Percentiles rank a stretch among this genome's conserved stretches.
phyloP scores from a whole-genome alignment of 2,113 vertebrate genomes.

The Perccottus glenii region DNA sequence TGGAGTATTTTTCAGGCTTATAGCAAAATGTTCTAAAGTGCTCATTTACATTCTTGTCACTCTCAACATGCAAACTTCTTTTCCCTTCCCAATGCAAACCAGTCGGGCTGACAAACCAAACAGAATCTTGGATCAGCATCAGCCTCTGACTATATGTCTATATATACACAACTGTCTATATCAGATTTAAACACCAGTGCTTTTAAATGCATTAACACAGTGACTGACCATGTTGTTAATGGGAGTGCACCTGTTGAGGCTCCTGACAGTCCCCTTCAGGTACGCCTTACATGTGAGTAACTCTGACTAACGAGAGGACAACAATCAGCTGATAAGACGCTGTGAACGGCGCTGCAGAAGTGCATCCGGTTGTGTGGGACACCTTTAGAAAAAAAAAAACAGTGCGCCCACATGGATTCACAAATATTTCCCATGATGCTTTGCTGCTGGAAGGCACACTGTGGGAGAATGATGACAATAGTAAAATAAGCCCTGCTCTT shows the following conservation, averaged over 20 bases:
- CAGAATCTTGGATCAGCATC: background rate
- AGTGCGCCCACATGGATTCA: background rate
- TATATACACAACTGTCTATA: too few species aligned
- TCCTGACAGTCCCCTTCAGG: slow-evolving; percentile 24
- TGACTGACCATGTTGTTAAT: slow-evolving; percentile 15
- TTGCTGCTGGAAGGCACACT: slow-evolving; percentile 12
- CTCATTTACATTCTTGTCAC: background rate
- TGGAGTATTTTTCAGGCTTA: too few species aligned
- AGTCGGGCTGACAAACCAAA: slow-evolving; percentile 21
- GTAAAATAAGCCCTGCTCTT: background rate
- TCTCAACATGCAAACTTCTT: slow-evolving; percentile 38
- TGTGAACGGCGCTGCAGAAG: slow-evolving; percentile 3
- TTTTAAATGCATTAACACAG: slow-evolving; percentile 13
- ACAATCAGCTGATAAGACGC: background rate
- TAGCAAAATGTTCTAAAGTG: background rate
- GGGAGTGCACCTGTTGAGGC: slow-evolving; percentile 11
- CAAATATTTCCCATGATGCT: slow-evolving; percentile 33
- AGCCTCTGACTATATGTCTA: background rate
- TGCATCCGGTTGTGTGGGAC: background rate
- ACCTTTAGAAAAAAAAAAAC: background rate
- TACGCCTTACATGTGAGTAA: background rate
- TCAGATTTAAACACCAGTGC: background rate
- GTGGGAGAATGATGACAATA: background rate
- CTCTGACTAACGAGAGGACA: background rate
- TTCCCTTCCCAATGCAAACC: slow-evolving; percentile 46